phyloP scores from a whole-genome alignment of 37 sponge, comb jelly and placozoan genomes.

The Ianthella basta region DNA sequence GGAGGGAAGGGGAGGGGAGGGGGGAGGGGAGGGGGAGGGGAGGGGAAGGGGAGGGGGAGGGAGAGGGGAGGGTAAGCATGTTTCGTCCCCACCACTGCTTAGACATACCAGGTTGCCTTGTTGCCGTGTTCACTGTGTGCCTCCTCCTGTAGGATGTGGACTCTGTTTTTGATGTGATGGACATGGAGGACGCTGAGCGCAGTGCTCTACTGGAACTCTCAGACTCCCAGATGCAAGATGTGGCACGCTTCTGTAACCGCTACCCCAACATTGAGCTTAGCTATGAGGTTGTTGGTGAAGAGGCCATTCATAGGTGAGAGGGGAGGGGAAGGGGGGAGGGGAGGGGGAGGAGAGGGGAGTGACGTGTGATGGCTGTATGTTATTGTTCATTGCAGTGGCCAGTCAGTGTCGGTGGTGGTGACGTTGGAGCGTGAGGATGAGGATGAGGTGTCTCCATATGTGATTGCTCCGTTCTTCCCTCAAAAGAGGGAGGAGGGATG shows the following conservation, averaged over 20 bases:
- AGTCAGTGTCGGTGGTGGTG: slow-evolving; percentile 74
- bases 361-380: not conserved
- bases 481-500: slow-evolving; percentile 98
- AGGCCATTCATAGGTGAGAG: slow-evolving; percentile 68
- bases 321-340: not conserved
- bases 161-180: slow-evolving; percentile 97
- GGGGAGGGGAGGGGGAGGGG: too few relatives aligned
- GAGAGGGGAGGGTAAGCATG: not conserved
- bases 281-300: slow-evolving; percentile 79
- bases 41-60: too few relatives aligned
- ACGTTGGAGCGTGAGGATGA: slow-evolving; percentile 93
- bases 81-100: not conserved
- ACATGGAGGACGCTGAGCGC: slow-evolving; percentile 94
- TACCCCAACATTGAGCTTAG: slow-evolving; percentile 96
- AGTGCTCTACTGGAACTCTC: slow-evolving; percentile 75
- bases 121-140: not conserved
- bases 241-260: slow-evolving; percentile 95
- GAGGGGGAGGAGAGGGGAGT: not conserved
- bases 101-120: not conserved
- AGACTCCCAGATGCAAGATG: slow-evolving; percentile 95
- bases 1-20: too few relatives aligned
- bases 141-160: slow-evolving; percentile 67
- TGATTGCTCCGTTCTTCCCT: slow-evolving; percentile 98
- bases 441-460: slow-evolving; percentile 84
- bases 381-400: slow-evolving; percentile 52